These are phyloP conservation scores for Neoscelio sp. DNA, from an alignment of 2,888 invertebrate genomes.

Conservation along the genomic window DNA sequence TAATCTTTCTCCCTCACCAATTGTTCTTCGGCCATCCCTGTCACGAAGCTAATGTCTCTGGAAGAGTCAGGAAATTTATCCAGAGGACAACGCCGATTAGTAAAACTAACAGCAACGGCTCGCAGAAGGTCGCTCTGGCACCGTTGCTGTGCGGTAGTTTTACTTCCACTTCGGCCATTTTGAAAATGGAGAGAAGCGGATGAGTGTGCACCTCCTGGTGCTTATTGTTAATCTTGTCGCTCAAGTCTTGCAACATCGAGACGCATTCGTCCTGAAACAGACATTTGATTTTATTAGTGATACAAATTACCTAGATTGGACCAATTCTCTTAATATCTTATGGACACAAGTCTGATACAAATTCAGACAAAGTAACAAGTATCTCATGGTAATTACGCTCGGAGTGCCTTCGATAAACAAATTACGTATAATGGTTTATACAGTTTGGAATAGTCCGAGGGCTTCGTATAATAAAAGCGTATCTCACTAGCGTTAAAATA, in stretches of 20 bases:
- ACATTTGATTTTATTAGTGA: constrained; percentile 5
- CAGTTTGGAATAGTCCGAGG: too few species aligned
- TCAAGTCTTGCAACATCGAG: constrained; percentile 91
- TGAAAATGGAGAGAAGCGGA: constrained; percentile 94
- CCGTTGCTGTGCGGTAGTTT: constrained; percentile 89
- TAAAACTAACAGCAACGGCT: constrained; percentile 71
- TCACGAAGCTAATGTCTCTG: constrained; percentile 75
- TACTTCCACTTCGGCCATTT: constrained; percentile 96
- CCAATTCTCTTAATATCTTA: too few species aligned
- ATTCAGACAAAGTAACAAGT: too few species aligned
- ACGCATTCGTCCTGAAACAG: constrained; percentile 92
- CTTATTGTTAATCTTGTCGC: constrained; percentile 93
- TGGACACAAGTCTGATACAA: too few species aligned
- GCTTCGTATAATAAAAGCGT: too few species aligned
- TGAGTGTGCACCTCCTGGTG: constrained; percentile 94
- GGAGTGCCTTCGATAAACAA: too few species aligned
- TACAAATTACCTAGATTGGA: too few species aligned
- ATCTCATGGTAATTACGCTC: too few species aligned
- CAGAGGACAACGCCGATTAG: constrained; percentile 64
- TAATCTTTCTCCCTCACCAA: constrained; percentile 67
- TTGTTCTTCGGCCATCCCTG: constrained; percentile 69
- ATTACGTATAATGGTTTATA: too few species aligned
- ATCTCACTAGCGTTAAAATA: too few species aligned
- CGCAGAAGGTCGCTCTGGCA: constrained; percentile 66
- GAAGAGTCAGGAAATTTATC: constrained; percentile 57